Evolutionary conservation across 2,113 vertebrate genomes (phyloP).

Genomic region (Chlorocebus sabaeus): DNA sequence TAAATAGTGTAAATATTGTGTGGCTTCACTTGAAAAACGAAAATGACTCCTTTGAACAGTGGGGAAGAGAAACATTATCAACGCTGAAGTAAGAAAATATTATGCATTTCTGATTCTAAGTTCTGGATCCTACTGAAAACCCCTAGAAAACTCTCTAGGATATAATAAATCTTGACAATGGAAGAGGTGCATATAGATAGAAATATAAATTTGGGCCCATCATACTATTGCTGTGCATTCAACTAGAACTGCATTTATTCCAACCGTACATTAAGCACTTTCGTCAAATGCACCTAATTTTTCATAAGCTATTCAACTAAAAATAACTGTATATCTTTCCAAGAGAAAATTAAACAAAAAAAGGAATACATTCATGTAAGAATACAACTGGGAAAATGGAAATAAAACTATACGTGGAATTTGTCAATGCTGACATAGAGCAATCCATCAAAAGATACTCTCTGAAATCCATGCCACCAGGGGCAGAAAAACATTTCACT

Average conservation of each 20-base stretch:
- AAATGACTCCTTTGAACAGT: constrained; percentile 18
- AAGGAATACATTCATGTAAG: background rate
- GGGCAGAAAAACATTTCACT: background rate
- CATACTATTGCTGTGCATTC: constrained; percentile 39
- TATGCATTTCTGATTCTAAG: background rate
- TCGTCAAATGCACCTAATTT: constrained; percentile 20
- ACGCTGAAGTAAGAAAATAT: background rate
- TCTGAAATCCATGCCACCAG: background rate
- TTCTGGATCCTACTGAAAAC: background rate
- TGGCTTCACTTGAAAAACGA: background rate
- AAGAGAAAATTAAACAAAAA: background rate
- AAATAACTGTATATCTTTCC: constrained; percentile 22
- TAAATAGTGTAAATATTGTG: background rate
- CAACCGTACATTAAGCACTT: background rate
- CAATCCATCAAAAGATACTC: background rate
- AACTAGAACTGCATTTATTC: background rate
- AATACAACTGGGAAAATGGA: background rate
- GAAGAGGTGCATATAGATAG: background rate
- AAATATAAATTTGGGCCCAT: background rate
- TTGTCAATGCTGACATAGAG: constrained; percentile 20
- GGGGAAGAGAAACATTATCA: background rate
- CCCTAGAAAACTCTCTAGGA: background rate
- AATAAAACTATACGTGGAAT: constrained; percentile 9
- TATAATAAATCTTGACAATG: background rate
- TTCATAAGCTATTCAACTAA: constrained; percentile 27